These are phyloP conservation scores for Streptopelia turtur DNA, from an alignment of 2,797 vertebrate genomes.

Conservation along the genomic window DNA sequence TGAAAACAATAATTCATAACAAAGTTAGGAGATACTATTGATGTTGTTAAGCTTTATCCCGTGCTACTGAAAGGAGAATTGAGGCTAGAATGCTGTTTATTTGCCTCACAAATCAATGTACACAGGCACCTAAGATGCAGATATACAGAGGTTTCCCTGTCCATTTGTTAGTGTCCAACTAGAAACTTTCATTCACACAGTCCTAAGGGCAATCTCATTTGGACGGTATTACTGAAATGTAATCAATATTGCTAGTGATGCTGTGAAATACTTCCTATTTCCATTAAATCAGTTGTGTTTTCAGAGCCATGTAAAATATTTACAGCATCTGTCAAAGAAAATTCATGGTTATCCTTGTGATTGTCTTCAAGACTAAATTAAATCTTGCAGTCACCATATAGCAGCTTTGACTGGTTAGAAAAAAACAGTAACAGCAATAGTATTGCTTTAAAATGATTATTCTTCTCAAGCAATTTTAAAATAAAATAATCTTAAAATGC, in stretches of 20 bases:
- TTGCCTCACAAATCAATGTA: neutral
- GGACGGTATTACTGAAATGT: neutral
- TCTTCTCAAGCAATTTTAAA: neutral
- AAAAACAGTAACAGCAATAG: neutral
- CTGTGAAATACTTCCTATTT: constrained; percentile 9
- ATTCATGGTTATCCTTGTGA: neutral
- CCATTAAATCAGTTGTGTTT: neutral
- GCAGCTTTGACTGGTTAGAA: neutral
- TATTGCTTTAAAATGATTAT: neutral
- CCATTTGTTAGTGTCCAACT: neutral
- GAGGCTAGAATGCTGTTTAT: neutral
- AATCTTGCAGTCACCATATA: neutral
- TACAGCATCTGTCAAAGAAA: neutral
- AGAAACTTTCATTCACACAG: neutral
- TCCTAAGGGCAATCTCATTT: neutral
- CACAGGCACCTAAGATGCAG: neutral
- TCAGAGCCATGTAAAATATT: constrained; percentile 20
- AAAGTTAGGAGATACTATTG: neutral
- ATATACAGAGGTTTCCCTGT: neutral
- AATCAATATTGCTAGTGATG: neutral
- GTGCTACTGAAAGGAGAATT: neutral
- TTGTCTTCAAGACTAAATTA: constrained; percentile 3
- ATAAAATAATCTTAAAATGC: neutral
- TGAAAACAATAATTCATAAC: neutral
- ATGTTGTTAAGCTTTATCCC: neutral